Evolutionary conservation across 2,888 invertebrate genomes (phyloP).

Genomic region (Campoplex capitator): DNA sequence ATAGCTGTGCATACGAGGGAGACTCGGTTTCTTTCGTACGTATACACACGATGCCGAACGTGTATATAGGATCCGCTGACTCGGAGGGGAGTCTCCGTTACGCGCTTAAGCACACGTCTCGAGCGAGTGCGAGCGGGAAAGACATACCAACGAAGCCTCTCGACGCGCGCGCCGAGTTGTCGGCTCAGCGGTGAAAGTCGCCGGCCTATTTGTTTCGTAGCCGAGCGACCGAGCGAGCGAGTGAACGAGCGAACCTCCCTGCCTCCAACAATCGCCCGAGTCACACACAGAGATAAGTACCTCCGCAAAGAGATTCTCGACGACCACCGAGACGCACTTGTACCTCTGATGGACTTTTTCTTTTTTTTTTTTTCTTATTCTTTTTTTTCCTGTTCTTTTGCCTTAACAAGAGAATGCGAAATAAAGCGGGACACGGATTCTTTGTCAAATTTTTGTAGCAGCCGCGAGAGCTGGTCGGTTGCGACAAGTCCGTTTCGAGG

Average conservation of each 20-base stretch:
- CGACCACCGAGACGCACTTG: constrained; percentile 48
- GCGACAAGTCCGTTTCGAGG: background rate
- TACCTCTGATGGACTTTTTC: constrained; percentile 10
- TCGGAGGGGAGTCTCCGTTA: constrained; percentile 47
- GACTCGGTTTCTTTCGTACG: constrained; percentile 50
- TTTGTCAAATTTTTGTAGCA: background rate
- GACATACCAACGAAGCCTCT: constrained; percentile 28
- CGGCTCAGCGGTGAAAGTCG: constrained; percentile 81
- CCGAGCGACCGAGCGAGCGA: constrained; percentile 46
- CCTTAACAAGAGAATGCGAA: background rate
- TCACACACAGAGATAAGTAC: constrained; percentile 27
- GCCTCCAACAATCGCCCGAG: constrained; percentile 22
- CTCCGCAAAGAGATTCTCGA: constrained; percentile 10
- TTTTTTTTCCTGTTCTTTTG: background rate
- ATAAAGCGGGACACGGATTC: background rate
- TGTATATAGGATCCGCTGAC: constrained; percentile 36
- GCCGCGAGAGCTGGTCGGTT: too few species aligned
- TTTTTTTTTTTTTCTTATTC: background rate
- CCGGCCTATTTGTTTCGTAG: constrained; percentile 82
- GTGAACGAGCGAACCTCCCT: background rate
- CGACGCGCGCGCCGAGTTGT: constrained; percentile 45
- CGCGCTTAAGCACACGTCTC: background rate
- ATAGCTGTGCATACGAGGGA: constrained; percentile 32
- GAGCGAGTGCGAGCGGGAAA: constrained; percentile 8
- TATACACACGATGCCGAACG: background rate